Evolutionary conservation across 2,797 vertebrate genomes (phyloP).

Genomic region (Sphenodon punctatus): DNA sequence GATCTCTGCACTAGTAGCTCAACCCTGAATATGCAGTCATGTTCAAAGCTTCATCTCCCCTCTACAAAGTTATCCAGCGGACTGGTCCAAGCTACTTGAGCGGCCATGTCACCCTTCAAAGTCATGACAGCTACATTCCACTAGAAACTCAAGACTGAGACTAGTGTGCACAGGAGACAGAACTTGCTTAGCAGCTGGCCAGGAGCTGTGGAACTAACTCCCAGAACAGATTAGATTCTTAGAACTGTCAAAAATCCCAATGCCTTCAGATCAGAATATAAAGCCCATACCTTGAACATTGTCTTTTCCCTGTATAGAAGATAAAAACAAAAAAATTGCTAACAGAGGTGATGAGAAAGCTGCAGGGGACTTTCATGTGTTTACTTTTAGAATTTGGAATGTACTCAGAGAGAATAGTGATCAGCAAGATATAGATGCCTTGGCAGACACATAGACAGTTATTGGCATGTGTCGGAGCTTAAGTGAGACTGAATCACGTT

Average conservation of each 20-base stretch:
- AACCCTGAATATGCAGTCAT: neutral
- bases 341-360: neutral
- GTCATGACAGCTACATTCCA: neutral
- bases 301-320: conserved; percentile 18
- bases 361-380: conserved; percentile 1
- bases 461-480: neutral
- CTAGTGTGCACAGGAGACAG: neutral
- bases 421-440: neutral
- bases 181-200: neutral
- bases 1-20: neutral
- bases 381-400: conserved; percentile 47
- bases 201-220: neutral
- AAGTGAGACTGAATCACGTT: conserved; percentile 18
- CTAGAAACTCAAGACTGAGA: neutral
- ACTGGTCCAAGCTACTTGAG: neutral
- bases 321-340: neutral
- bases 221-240: conserved; percentile 10
- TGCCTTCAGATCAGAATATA: conserved; percentile 6
- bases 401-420: neutral
- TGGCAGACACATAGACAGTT: conserved; percentile 17
- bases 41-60: neutral
- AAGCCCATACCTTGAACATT: neutral
- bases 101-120: neutral
- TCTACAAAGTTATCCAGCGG: neutral
- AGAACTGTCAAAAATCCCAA: neutral